Evolutionary conservation across 2,113 vertebrate species (phyloP), one percentile per base, ranked within the genome.

Genomic region (Neolamprologus caudopunctatus): DNA sequence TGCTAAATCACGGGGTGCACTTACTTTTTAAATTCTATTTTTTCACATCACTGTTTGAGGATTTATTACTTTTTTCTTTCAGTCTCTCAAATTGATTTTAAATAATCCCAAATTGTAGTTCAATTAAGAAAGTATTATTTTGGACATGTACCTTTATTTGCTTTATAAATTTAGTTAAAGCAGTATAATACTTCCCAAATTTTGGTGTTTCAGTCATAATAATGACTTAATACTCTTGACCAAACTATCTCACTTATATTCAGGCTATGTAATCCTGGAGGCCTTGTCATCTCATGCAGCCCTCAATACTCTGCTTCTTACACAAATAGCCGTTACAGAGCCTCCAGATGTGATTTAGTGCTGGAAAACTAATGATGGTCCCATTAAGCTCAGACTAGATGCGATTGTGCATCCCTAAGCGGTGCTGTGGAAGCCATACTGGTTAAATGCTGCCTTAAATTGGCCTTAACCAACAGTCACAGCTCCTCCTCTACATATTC

Each of bases 1-100:
- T 1, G 33, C 11, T 40, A 21, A 40, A 68, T 68, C 63, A 40
- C 5, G 0, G 5, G 33, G 0, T 71, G 63, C 12, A 71, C n/a
- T 19, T 6, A 4, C 14, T 40, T 40, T 71, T 24, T 24, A 4
- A 71, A 68, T 21, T 13, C 0, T 2, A 68, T 1, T 8, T 68
- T 40, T 42, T 71, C n/a, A 71, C 63, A 14, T 71, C n/a, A 42
- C 66, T 42, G 35, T 42, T 24, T 71, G 66, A 71, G 21, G 8
- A 45, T 73, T 45, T 73, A 45, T 45, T 73, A 26, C 2, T 71
- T 71, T 42, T 71, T 71, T 71, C 66, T 71, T 42, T 45, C 21
- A 26, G n/a, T 17, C 21, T 26, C 14, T 26, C 40, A 26, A 26
- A 71, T 71, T 0, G n/a, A 3, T 71, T 71, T 71, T 3, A 24